Base-by-base conservation (phyloP, 2,797 vertebrate species). In the Lindbergichthys nudifrons region DNA sequence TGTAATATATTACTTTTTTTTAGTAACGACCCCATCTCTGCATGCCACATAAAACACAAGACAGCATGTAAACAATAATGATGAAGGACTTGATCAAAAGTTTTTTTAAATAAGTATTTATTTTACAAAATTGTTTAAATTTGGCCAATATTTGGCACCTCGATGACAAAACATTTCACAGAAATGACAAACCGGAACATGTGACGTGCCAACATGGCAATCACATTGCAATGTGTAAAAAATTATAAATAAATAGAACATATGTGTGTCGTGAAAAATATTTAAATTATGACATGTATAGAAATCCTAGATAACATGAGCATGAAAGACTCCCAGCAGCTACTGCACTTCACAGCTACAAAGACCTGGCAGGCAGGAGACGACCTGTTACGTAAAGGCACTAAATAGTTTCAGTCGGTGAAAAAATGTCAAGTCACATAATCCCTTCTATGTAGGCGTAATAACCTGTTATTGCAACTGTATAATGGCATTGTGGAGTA, bases 121-220 rank as follows among this genome's bases (percentile, higher is more conserved):
- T 95, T 94, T 7, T 6, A 9, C 32, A 36, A 36, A 36, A 36
- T 9, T 9, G 32, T 36, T 32, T 86, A 89, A 92, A 83, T 90
- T 83, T 93, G 88, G 95, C 96, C 97, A 95, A 88, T 92, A 91
- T 74, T 75, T 78, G 96, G 96, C 94, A 93, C 85, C 83, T 89
- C 89, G 86, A 93, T 52, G 82, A 88, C 80, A 93, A 81, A 57
- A 63, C 95, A 97, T 98, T 97, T 97, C 96, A 97, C 77, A 96
- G 97, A 98, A 99, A 98, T 94, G 84, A 86, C 65, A 75, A 93
- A 93, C 91, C 71, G 70, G 86, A 87, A 92, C 75, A 90, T 79
- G 89, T 82, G 90, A 95, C 90, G 88, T 95, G 95, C 97, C 97
- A 97, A 97, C 96, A 92, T 98, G 97, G 96, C 94, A 95, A 39